Conservation (phyloP, 2,888 invertebrate genomes). For the Diplolepis rosae region DNA sequence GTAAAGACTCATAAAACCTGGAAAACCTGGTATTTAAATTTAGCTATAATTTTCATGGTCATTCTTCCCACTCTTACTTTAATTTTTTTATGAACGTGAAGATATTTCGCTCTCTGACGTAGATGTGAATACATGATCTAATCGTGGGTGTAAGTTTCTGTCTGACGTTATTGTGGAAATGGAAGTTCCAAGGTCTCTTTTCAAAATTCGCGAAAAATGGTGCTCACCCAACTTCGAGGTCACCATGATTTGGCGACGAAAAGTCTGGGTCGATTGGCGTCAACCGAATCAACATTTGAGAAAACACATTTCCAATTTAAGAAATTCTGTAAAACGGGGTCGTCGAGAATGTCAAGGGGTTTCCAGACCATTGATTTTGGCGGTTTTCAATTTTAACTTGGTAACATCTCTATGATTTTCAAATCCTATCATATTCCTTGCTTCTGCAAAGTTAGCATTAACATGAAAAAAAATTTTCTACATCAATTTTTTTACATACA, state of each 20-base stretch:
- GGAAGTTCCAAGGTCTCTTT: background rate
- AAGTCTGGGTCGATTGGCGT: slow-evolving; percentile 56
- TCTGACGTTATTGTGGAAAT: background rate
- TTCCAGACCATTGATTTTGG: slow-evolving; percentile 33
- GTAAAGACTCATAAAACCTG: too few relatives aligned
- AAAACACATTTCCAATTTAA: background rate
- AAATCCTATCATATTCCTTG: too few relatives aligned
- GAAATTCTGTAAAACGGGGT: background rate
- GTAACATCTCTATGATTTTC: too few relatives aligned
- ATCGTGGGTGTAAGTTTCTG: background rate
- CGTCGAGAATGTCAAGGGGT: background rate
- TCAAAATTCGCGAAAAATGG: slow-evolving; percentile 21
- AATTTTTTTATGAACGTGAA: background rate
- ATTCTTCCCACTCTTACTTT: background rate
- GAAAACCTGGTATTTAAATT: too few relatives aligned
- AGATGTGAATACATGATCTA: background rate
- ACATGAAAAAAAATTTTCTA: too few relatives aligned
- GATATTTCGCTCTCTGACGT: background rate
- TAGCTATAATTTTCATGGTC: too few relatives aligned
- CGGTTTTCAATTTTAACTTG: too few relatives aligned
- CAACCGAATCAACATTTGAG: slow-evolving; percentile 45
- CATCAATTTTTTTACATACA: too few relatives aligned
- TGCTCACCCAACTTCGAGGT: slow-evolving; percentile 39
- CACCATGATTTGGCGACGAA: slow-evolving; percentile 52
- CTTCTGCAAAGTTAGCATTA: too few relatives aligned